These are phyloP conservation scores for Cabera pusaria DNA, from an alignment of 2,888 invertebrate genomes.

Conservation along the genomic window DNA sequence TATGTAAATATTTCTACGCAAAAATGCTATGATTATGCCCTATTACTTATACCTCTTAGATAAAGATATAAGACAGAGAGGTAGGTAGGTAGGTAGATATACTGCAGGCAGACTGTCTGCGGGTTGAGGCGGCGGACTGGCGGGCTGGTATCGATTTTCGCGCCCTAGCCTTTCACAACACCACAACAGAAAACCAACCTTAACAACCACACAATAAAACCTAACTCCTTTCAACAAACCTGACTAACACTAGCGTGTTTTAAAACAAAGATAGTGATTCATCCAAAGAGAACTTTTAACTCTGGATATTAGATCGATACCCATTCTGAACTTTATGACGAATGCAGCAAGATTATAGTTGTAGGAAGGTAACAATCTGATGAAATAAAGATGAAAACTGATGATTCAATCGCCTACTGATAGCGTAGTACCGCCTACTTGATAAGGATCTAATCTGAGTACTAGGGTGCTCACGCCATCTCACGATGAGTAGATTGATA, in stretches of 20 bases:
- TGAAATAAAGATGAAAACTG: conserved; percentile 15
- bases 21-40: too few relatives aligned
- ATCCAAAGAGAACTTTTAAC: conserved; percentile 47
- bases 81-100: conserved; percentile 8
- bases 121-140: conserved; percentile 29
- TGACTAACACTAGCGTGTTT: conserved; percentile 33
- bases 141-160: conserved; percentile 54
- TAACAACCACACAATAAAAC: too few relatives aligned
- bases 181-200: conserved; percentile 18
- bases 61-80: too few relatives aligned
- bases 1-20: too few relatives aligned
- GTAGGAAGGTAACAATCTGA: conserved; percentile 6
- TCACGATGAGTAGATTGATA: too few relatives aligned
- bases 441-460: conserved; percentile 13
- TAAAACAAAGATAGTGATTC: conserved; percentile 61
- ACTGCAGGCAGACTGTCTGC: conserved; percentile 30
- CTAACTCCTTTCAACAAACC: too few relatives aligned
- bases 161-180: conserved; percentile 41
- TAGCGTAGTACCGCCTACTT: conserved; percentile 22
- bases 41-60: too few relatives aligned
- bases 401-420: conserved; percentile 18
- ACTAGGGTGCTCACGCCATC: too few relatives aligned
- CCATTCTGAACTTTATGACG: conserved; percentile 22
- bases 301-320: conserved; percentile 31
- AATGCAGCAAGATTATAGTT: conserved; percentile 12